Conservation (phyloP, 2,113 vertebrate genomes). For the Hypanus sabinus region DNA sequence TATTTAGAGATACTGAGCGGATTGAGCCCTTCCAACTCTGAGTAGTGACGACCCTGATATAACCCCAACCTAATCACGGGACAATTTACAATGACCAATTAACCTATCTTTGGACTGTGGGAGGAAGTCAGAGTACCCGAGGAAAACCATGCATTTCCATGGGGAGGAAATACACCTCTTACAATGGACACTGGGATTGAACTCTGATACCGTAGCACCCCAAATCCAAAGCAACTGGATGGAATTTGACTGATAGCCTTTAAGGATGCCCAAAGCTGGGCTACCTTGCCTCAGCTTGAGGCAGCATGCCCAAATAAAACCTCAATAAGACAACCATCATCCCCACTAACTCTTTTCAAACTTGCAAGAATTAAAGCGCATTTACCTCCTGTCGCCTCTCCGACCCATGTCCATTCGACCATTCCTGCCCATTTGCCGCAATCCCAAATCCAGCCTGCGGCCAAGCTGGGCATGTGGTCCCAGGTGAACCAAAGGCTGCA, state of each 20-base stretch:
- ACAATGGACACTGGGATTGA: too few species aligned
- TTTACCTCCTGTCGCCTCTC: conserved; percentile 31
- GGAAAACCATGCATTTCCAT: too few species aligned
- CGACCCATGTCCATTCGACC: conserved; percentile 31
- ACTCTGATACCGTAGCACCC: too few species aligned
- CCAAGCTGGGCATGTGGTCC: conserved; percentile 39
- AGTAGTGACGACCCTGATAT: too few species aligned
- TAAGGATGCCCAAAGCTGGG: background rate
- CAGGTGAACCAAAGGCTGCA: conserved; percentile 46
- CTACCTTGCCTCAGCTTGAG: background rate
- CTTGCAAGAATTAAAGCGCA: background rate
- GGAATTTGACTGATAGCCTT: background rate
- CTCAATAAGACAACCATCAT: background rate
- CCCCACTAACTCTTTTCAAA: background rate
- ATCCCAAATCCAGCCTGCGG: conserved; percentile 43
- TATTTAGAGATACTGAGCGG: too few species aligned
- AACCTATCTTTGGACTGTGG: too few species aligned
- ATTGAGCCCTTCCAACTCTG: too few species aligned
- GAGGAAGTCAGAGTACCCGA: too few species aligned
- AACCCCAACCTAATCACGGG: too few species aligned
- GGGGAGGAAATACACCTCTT: too few species aligned
- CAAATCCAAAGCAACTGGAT: background rate
- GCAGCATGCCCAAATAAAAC: background rate
- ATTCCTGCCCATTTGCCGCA: conserved; percentile 41
- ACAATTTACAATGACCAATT: too few species aligned